Evolutionary conservation across 2,888 invertebrate species (phyloP).

Genomic region (Ecliptopera silaceata): DNA sequence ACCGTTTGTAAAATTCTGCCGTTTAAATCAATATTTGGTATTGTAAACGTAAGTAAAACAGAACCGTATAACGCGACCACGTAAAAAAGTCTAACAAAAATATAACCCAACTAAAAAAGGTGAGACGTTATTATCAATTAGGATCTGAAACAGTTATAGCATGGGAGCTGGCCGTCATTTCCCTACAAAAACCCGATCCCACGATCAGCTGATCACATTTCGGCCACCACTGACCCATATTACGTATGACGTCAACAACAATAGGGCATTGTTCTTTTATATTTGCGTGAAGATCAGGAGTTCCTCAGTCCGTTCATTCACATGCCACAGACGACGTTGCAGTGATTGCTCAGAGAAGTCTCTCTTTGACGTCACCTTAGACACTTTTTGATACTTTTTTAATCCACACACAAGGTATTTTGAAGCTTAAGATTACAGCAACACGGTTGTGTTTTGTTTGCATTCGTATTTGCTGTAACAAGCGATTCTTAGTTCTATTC

Average conservation of each 20-base stretch:
- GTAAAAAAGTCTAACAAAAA: background rate
- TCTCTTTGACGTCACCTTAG: slow-evolving; percentile 1
- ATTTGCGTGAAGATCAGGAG: slow-evolving; percentile 77
- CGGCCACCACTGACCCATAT: slow-evolving; percentile 78
- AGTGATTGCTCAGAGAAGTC: background rate
- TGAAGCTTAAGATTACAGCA: background rate
- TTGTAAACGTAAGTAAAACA: background rate
- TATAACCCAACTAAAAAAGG: slow-evolving; percentile 22
- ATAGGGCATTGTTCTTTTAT: slow-evolving; percentile 82
- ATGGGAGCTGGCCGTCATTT: slow-evolving; percentile 26
- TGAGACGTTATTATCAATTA: slow-evolving; percentile 22
- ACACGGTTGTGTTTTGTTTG: background rate
- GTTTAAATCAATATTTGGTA: no score
- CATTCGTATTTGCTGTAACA: background rate
- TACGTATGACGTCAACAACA: slow-evolving; percentile 80
- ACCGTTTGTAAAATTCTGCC: no score
- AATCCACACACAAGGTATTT: background rate
- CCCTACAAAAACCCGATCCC: slow-evolving; percentile 51
- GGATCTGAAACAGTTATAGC: slow-evolving; percentile 23
- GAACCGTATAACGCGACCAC: background rate
- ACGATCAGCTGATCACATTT: slow-evolving; percentile 79
- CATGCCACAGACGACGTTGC: slow-evolving; percentile 50
- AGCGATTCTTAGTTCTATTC: background rate
- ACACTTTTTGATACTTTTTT: background rate
- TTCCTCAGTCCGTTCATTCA: slow-evolving; percentile 76